A percentile compares a stretch with the other conserved stretches of the same genome.
phyloP scores from a whole-genome alignment of 2,888 invertebrate genomes.

The Plebejus melissa region DNA sequence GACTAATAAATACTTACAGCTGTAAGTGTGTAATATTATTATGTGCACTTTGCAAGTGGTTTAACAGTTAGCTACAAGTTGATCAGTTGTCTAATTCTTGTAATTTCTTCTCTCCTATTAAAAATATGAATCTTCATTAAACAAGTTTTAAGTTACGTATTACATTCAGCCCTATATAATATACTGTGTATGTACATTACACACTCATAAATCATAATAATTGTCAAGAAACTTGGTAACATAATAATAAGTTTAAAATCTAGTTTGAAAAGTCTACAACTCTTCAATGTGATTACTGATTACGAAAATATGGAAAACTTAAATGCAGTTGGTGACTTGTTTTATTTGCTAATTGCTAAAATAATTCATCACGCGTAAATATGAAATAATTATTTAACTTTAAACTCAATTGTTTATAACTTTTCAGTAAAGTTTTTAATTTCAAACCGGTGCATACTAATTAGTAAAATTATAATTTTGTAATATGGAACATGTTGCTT shows the following conservation, averaged over 20 bases:
- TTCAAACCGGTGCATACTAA: not conserved
- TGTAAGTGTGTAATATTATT: too few species aligned
- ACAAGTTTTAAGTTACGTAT: not conserved
- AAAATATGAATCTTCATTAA: not conserved
- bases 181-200: not conserved
- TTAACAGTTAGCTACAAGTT: too few species aligned
- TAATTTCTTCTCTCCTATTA: too few species aligned
- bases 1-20: too few species aligned
- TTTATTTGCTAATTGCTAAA: not conserved
- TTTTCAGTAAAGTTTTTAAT: not conserved
- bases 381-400: not conserved
- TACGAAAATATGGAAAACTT: not conserved
- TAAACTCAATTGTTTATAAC: not conserved
- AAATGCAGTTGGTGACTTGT: not conserved
- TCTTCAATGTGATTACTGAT: not conserved
- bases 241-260: not conserved
- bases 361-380: not conserved
- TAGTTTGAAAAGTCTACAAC: not conserved
- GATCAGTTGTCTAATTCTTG: not conserved
- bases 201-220: not conserved
- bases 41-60: too few species aligned
- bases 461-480: not conserved
- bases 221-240: not conserved
- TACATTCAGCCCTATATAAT: not conserved
- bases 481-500: not conserved